Percentiles rank a stretch among this genome's conserved stretches.
phyloP scores from a whole-genome alignment of 2,797 vertebrate genomes.

The Cirrhinus mrigala region DNA sequence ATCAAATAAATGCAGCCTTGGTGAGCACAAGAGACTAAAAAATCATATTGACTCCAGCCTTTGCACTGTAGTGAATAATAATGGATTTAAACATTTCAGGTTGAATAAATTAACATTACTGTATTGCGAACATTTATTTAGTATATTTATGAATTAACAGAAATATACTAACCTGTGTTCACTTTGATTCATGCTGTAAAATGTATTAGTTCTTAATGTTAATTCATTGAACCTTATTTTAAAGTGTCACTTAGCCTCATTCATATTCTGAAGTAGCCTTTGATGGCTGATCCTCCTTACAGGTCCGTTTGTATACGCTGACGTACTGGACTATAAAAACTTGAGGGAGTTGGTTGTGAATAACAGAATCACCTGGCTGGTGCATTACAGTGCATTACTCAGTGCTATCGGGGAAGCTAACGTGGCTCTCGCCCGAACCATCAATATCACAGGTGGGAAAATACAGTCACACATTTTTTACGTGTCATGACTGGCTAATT shows the following conservation, averaged over 20 bases:
- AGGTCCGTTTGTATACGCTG: conserved; percentile 83
- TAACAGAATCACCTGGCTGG: conserved; percentile 79
- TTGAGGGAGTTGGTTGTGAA: conserved; percentile 81
- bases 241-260: neutral
- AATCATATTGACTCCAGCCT: neutral
- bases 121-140: neutral
- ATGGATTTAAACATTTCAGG: neutral
- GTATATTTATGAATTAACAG: neutral
- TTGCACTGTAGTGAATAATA: neutral
- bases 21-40: neutral
- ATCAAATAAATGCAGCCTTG: neutral
- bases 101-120: neutral
- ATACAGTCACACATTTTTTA: conserved; percentile 33
- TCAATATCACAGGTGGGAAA: conserved; percentile 81
- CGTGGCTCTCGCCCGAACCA: conserved; percentile 79
- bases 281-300: neutral
- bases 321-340: conserved; percentile 82
- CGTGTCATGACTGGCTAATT: neutral
- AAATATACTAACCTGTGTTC: neutral
- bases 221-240: neutral
- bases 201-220: neutral
- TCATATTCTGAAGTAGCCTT: neutral
- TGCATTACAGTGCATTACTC: conserved; percentile 83
- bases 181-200: neutral
- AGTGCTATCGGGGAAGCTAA: conserved; percentile 82